These are phyloP conservation scores for Tachystola acroxantha DNA, from an alignment of 2,888 invertebrate species.

Conservation along the genomic window DNA sequence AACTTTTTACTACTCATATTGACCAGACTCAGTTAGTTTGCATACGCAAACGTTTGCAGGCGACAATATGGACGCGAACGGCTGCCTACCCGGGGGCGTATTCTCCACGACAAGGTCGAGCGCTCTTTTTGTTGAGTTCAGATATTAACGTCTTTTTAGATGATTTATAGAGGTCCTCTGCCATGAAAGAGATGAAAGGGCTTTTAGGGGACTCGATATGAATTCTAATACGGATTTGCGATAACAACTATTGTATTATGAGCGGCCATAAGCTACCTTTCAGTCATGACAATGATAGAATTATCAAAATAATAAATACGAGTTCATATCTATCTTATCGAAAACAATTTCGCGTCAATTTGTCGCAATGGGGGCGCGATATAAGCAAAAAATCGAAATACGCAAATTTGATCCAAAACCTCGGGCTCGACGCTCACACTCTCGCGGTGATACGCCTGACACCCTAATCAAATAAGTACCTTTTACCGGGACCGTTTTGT, in stretches of 20 bases:
- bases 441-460: constrained; percentile 76
- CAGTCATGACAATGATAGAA: neutral
- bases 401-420: constrained; percentile 76
- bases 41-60: constrained; percentile 37
- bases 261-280: neutral
- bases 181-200: constrained; percentile 60
- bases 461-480: constrained; percentile 79
- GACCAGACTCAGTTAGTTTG: constrained; percentile 59
- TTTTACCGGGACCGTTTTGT: constrained; percentile 56
- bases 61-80: constrained; percentile 39
- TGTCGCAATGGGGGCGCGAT: constrained; percentile 33
- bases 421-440: constrained; percentile 67
- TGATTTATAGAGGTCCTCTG: constrained; percentile 63
- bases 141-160: constrained; percentile 56
- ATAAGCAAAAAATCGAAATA: constrained; percentile 67
- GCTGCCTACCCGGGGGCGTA: constrained; percentile 18
- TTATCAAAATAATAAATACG: neutral
- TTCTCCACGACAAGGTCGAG: constrained; percentile 36
- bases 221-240: constrained; percentile 57
- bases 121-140: constrained; percentile 48
- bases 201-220: constrained; percentile 56
- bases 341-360: constrained; percentile 49
- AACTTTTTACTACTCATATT: constrained; percentile 52
- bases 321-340: constrained; percentile 11
- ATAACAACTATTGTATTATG: constrained; percentile 32